Percentiles rank a stretch among this genome's conserved stretches.
These are phyloP conservation scores for Baccha elongata DNA, from an alignment of 2,888 invertebrate species.

Conservation along the genomic window DNA sequence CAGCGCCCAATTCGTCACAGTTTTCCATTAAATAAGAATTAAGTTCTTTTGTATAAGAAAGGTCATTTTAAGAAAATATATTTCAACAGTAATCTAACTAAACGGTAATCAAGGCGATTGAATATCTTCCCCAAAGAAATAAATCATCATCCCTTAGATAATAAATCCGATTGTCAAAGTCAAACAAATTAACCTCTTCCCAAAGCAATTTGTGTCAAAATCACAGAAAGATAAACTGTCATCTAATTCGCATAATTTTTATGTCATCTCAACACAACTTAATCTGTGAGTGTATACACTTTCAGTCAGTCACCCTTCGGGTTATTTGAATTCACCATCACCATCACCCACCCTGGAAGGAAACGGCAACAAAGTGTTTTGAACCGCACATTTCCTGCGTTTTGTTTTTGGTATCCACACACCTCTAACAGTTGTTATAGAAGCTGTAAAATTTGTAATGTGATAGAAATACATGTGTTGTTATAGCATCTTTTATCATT, in stretches of 20 bases:
- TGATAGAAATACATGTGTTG: slow-evolving; percentile 70
- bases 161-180: slow-evolving; percentile 71
- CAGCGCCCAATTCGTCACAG: slow-evolving; percentile 55
- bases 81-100: slow-evolving; percentile 48
- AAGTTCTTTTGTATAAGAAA: slow-evolving; percentile 36
- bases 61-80: slow-evolving; percentile 53
- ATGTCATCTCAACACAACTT: slow-evolving; percentile 74
- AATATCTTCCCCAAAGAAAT: slow-evolving; percentile 16
- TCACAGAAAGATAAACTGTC: slow-evolving; percentile 72
- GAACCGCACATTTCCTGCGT: slow-evolving; percentile 43
- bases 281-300: slow-evolving; percentile 62
- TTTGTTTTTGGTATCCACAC: neutral
- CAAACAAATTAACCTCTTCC: slow-evolving; percentile 71
- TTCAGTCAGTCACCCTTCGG: slow-evolving; percentile 57
- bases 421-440: neutral
- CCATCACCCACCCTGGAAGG: slow-evolving; percentile 40
- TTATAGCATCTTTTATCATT: slow-evolving; percentile 67
- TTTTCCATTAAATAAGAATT: slow-evolving; percentile 41
- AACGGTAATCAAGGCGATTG: slow-evolving; percentile 28
- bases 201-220: slow-evolving; percentile 61
- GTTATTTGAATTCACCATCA: slow-evolving; percentile 30
- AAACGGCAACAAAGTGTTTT: slow-evolving; percentile 54
- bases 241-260: slow-evolving; percentile 74
- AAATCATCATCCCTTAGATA: slow-evolving; percentile 64
- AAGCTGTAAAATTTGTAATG: slow-evolving; percentile 66